phyloP scores from a whole-genome alignment of 1,140 invertebrate species.

The Zaprionus capensis region DNA sequence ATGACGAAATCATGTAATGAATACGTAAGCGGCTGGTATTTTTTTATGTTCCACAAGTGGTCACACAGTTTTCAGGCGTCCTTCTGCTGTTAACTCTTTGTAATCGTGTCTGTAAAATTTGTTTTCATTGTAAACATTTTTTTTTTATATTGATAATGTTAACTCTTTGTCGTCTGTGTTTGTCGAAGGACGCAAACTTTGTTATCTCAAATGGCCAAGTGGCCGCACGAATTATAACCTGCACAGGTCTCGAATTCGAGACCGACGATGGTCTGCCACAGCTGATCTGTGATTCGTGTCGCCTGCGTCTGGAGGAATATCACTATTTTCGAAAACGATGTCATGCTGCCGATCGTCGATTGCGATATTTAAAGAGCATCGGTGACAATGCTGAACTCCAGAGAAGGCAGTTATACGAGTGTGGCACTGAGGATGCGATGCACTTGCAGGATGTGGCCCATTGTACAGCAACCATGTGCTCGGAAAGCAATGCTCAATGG shows the following conservation, averaged over 20 bases:
- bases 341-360: constrained; percentile 42
- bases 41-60: background rate
- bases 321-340: constrained; percentile 60
- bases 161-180: constrained; percentile 57
- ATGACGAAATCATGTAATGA: background rate
- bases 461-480: constrained; percentile 41
- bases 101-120: background rate
- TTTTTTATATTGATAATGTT: constrained; percentile 26
- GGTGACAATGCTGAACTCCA: background rate
- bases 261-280: constrained; percentile 55
- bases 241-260: constrained; percentile 60
- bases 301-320: constrained; percentile 60
- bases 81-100: constrained; percentile 1
- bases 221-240: constrained; percentile 46
- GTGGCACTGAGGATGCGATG: constrained; percentile 19
- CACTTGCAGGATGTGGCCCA: constrained; percentile 33
- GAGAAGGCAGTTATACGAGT: background rate
- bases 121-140: background rate
- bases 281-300: constrained; percentile 50
- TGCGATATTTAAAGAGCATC: constrained; percentile 37
- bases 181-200: constrained; percentile 58
- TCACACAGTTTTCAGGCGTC: constrained; percentile 20
- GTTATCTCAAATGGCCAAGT: constrained; percentile 16
- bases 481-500: constrained; percentile 60
- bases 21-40: background rate